Conservation (phyloP, 1,140 invertebrate species). For the Nasonia longicornis region DNA sequence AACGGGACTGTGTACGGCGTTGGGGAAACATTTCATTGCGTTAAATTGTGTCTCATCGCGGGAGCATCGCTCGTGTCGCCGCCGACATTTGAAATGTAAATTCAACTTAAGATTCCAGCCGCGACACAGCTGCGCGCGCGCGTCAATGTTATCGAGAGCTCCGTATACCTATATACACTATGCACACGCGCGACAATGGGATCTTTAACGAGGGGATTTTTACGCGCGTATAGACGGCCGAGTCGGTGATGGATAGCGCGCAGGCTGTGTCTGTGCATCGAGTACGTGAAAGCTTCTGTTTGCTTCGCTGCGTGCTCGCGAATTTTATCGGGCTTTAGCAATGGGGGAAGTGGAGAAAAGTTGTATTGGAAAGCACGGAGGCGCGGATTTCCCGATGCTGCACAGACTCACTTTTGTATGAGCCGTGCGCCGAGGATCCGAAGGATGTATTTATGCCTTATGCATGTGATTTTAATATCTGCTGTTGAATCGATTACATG, state of each 20-base stretch:
- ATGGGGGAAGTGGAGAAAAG: background rate
- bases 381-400: background rate
- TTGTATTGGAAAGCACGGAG: background rate
- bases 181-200: background rate
- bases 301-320: background rate
- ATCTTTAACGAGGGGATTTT: slow-evolving; percentile 35
- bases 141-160: background rate
- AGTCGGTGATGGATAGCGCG: slow-evolving; percentile 41
- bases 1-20: background rate
- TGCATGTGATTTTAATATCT: too few relatives aligned
- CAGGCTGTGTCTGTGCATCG: too few relatives aligned
- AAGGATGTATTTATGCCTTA: too few relatives aligned
- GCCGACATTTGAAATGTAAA: slow-evolving; percentile 60
- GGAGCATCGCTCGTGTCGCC: slow-evolving; percentile 34
- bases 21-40: slow-evolving; percentile 61
- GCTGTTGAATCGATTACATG: too few relatives aligned
- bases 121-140: background rate
- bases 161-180: background rate
- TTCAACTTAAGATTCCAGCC: slow-evolving; percentile 53
- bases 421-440: too few relatives aligned
- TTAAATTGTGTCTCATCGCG: slow-evolving; percentile 57
- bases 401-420: background rate
- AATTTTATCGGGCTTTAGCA: background rate
- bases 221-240: slow-evolving; percentile 28
- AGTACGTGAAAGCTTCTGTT: background rate